These are phyloP conservation scores for Catocala sponsa DNA, from an alignment of 2,888 invertebrate genomes.

Conservation along the genomic window DNA sequence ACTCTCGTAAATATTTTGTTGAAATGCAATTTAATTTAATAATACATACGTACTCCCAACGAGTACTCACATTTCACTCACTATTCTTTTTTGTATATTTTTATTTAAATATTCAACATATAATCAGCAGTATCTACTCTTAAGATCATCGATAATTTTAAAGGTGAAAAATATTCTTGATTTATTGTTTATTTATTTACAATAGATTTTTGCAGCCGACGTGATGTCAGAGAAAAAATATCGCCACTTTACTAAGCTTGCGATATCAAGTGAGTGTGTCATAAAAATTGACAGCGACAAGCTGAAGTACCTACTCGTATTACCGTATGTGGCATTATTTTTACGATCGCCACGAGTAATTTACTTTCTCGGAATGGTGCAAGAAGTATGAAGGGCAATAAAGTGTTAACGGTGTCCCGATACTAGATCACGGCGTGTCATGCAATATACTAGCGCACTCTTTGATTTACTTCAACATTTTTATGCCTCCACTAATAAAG, in stretches of 20 bases:
- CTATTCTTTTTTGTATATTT: slow-evolving; percentile 41
- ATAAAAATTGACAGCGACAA: slow-evolving; percentile 83
- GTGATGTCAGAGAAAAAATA: slow-evolving; percentile 33
- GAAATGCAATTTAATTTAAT: slow-evolving; percentile 81
- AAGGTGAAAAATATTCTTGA: slow-evolving; percentile 15
- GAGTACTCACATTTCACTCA: slow-evolving; percentile 57
- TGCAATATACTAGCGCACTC: slow-evolving; percentile 60
- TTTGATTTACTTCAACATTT: slow-evolving; percentile 79
- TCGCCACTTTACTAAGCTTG: slow-evolving; percentile 39
- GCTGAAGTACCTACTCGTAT: slow-evolving; percentile 72
- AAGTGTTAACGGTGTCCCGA: slow-evolving; percentile 76
- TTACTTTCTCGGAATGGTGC: slow-evolving; percentile 83
- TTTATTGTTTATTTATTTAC: slow-evolving; percentile 27
- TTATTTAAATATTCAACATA: slow-evolving; percentile 46
- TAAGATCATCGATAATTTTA: slow-evolving; percentile 16
- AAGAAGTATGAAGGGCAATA: slow-evolving; percentile 80
- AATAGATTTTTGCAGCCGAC: slow-evolving; percentile 15
- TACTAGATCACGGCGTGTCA: slow-evolving; percentile 65
- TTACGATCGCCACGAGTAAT: slow-evolving; percentile 81
- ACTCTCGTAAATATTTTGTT: slow-evolving; percentile 80
- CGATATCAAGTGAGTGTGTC: slow-evolving; percentile 75
- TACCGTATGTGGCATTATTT: slow-evolving; percentile 82
- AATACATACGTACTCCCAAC: slow-evolving; percentile 65
- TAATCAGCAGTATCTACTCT: slow-evolving; percentile 29
- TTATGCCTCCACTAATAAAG: slow-evolving; percentile 80